A percentile compares a stretch with the other conserved stretches of the same genome.
These are phyloP conservation scores for Alectura lathami DNA, from an alignment of 2,113 vertebrate genomes.

Conservation along the genomic window DNA sequence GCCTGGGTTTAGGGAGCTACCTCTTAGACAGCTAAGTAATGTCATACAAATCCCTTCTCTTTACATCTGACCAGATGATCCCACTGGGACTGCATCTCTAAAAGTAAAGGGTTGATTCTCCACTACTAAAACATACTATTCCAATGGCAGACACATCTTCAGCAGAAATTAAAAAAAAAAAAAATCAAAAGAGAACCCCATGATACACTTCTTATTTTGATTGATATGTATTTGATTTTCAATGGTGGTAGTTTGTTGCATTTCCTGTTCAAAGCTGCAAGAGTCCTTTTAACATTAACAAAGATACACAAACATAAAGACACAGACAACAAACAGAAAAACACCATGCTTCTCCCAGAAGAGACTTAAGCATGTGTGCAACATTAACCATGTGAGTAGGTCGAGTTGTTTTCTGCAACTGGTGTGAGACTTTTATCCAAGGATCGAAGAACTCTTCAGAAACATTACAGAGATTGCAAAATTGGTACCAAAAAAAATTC, in stretches of 20 bases:
- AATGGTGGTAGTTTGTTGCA: not conserved
- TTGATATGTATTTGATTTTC: not conserved
- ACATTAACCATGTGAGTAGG: not conserved
- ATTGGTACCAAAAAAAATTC: not conserved
- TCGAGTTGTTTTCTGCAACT: not conserved
- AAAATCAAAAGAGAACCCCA: rapidly evolving
- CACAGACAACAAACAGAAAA: not conserved
- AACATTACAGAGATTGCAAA: not conserved
- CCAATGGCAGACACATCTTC: not conserved
- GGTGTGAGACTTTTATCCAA: not conserved
- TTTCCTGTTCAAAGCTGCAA: not conserved
- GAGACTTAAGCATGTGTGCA: not conserved
- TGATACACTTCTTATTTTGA: not conserved
- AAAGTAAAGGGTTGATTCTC: not conserved
- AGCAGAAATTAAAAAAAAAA: not conserved
- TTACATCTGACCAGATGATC: not conserved
- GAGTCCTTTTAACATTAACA: not conserved
- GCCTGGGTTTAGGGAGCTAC: not conserved
- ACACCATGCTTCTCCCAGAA: rapidly evolving
- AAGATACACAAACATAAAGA: not conserved
- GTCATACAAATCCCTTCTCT: not conserved
- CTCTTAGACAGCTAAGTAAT: not conserved
- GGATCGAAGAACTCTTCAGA: not conserved
- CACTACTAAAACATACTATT: rapidly evolving
- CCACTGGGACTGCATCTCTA: not conserved